These are phyloP conservation scores for Micromesistius poutassou DNA, from an alignment of 2,797 vertebrate genomes.

Conservation along the genomic window DNA sequence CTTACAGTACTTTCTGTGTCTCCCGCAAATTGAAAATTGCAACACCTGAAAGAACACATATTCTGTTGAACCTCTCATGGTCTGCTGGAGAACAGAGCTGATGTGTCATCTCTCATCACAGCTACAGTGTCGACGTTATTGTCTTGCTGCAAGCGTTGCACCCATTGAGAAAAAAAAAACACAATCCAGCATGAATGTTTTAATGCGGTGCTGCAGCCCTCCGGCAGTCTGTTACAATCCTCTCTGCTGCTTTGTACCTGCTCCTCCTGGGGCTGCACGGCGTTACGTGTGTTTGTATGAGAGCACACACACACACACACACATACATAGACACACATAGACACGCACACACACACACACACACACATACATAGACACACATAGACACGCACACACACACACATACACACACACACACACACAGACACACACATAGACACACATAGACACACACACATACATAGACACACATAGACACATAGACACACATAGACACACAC, in stretches of 20 bases:
- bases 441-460: neutral
- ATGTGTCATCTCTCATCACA: slow-evolving; percentile 34
- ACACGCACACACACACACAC: neutral
- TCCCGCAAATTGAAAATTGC: neutral
- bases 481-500: neutral
- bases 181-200: slow-evolving; percentile 61
- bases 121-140: slow-evolving; percentile 30
- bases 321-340: neutral
- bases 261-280: slow-evolving; percentile 36
- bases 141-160: slow-evolving; percentile 48
- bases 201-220: slow-evolving; percentile 58
- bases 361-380: neutral
- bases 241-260: slow-evolving; percentile 55
- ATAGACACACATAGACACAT: neutral
- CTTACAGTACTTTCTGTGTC: neutral
- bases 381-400: neutral
- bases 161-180: slow-evolving; percentile 44
- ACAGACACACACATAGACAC: too few species aligned
- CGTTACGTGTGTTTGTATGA: slow-evolving; percentile 5
- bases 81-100: neutral
- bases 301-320: neutral
- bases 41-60: neutral
- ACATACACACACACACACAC: too few species aligned
- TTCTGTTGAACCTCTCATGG: neutral
- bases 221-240: slow-evolving; percentile 55